phyloP scores from a whole-genome alignment of 2,113 vertebrate genomes.

The Ahaetulla prasina region DNA sequence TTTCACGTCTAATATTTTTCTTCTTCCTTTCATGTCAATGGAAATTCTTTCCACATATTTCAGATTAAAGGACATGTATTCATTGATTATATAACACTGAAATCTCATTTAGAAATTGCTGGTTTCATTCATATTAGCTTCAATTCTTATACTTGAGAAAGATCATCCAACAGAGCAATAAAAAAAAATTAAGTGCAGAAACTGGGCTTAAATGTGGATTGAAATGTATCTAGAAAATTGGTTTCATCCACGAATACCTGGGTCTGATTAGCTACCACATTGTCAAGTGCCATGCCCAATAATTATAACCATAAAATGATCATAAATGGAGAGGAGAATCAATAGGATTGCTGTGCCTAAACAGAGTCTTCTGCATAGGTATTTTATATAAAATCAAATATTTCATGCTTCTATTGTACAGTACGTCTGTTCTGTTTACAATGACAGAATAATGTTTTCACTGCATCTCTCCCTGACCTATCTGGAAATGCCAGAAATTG shows the following conservation, averaged over 20 bases:
- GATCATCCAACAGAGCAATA: background rate
- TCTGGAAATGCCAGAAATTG: background rate
- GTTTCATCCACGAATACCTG: background rate
- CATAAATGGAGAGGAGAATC: background rate
- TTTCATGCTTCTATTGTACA: background rate
- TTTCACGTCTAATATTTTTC: background rate
- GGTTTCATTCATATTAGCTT: background rate
- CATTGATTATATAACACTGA: background rate
- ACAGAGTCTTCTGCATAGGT: background rate
- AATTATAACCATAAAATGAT: background rate
- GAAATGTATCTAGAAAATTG: background rate
- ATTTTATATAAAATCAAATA: background rate
- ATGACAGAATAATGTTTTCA: background rate
- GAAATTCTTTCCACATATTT: background rate
- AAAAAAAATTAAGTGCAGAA: background rate
- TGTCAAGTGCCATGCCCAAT: background rate
- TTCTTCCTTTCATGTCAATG: background rate
- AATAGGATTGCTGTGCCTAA: background rate
- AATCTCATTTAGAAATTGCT: background rate
- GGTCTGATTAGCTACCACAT: background rate
- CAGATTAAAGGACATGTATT: background rate
- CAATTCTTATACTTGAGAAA: background rate
- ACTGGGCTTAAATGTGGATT: background rate
- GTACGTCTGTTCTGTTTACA: background rate
- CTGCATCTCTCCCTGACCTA: background rate